Evolutionary conservation across 1,140 invertebrate species (phyloP).

Genomic region (Hypothenemus hampei): DNA sequence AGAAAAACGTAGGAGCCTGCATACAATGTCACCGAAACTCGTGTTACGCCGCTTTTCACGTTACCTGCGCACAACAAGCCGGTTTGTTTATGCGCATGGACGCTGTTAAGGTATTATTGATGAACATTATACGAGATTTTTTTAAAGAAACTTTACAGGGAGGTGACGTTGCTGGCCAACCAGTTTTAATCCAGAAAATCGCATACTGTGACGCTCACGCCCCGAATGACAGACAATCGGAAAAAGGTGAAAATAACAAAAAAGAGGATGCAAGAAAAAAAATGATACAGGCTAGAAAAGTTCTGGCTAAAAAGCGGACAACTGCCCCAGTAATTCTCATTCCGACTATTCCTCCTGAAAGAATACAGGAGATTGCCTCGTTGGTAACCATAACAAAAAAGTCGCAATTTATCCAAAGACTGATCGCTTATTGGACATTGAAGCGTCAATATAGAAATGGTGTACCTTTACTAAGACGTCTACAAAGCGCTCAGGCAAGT

Average conservation of each 20-base stretch:
- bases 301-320: constrained; percentile 75
- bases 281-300: constrained; percentile 71
- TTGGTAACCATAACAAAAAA: constrained; percentile 67
- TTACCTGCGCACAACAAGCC: constrained; percentile 96
- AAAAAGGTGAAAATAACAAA: constrained; percentile 35
- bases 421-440: constrained; percentile 91
- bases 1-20: constrained; percentile 89
- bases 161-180: constrained; percentile 51
- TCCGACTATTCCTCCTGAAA: constrained; percentile 87
- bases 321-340: constrained; percentile 88
- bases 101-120: constrained; percentile 60
- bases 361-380: constrained; percentile 78
- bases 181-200: constrained; percentile 85
- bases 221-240: constrained; percentile 73
- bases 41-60: constrained; percentile 97
- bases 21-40: constrained; percentile 97
- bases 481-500: constrained; percentile 64
- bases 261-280: constrained; percentile 57
- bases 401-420: constrained; percentile 79
- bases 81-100: constrained; percentile 96
- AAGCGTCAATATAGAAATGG: constrained; percentile 95
- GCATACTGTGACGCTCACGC: constrained; percentile 95
- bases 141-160: constrained; percentile 38
- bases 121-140: background rate
- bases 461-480: constrained; percentile 82